These are phyloP conservation scores for Pogoniulus pusillus DNA, from an alignment of 2,797 vertebrate species.

Conservation along the genomic window DNA sequence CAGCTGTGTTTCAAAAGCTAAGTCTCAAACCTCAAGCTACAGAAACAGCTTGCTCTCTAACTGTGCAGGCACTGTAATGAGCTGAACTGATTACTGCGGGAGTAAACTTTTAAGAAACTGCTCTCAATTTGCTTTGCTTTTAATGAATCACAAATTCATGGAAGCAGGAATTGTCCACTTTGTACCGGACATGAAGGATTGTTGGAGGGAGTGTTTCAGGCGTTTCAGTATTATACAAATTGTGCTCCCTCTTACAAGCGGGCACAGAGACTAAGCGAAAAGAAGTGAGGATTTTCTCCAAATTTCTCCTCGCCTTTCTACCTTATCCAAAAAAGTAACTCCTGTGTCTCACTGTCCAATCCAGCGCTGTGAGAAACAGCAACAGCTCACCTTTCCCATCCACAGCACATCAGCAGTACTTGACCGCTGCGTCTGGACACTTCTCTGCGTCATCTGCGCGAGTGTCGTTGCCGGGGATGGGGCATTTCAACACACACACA, in stretches of 20 bases:
- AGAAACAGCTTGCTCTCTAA: background rate
- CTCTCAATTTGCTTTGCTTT: background rate
- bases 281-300: background rate
- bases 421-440: background rate
- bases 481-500: background rate
- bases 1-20: background rate
- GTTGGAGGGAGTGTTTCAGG: background rate
- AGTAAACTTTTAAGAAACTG: background rate
- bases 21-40: background rate
- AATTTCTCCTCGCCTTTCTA: background rate
- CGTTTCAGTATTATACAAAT: background rate
- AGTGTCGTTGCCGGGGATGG: background rate
- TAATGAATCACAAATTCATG: background rate
- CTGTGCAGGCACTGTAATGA: background rate
- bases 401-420: background rate
- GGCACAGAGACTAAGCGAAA: background rate
- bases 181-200: background rate
- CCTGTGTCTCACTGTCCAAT: accelerated
- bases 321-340: background rate
- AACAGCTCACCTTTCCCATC: background rate
- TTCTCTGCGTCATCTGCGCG: background rate
- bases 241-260: accelerated
- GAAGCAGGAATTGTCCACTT: background rate
- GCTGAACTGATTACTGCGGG: background rate
- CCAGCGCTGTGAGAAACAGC: background rate